Evolutionary conservation across 2,888 invertebrate genomes (phyloP), one percentile per base, ranked within the genome.

Genomic region (Standfussiana lucernea): DNA sequence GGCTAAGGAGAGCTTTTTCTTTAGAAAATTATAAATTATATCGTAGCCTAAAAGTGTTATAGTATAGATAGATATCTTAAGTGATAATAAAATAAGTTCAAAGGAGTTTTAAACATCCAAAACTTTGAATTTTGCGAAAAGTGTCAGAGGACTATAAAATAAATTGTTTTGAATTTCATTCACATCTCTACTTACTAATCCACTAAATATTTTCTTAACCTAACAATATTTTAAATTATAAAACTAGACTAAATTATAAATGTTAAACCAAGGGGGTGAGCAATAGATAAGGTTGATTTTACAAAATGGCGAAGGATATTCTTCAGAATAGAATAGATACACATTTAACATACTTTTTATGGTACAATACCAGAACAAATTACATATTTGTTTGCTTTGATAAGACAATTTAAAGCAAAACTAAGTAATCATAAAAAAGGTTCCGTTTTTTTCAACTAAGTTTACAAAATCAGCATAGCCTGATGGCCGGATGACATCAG

Each of bases 101-200:
- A 77, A 80, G 62, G 67, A 67, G 74, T 84, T 84, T 83, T 59
- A 13, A 77, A 80, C 83, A 80, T 77, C 65, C 45, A 70, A 77
- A 83, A 59, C 69, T 77, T 77, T 59, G 42, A 77, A 69, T 82
- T 76, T 77, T 64, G 68, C 45, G 40, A 40, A 64, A 32, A 64
- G 32, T 74, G 50, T 79, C 72, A 50, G 59, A 74, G 32, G 32
- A 35, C 32, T 66, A 84, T 42, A 70, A 80, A 80, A 80, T 74
- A 45, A 71, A 53, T 59, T 83, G 64, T 65, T 64, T 53, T 64
- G 59, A 80, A 82, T 75, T 80, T 59, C 61, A 80, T 84, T 80
- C 80, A 80, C n/a, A 80, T 70, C 61, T 62, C 15, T 68, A 71
- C 21, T 42, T 42, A 64, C 32, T 64, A 59, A 68, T 64, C 32